Base-by-base conservation (phyloP, 2,888 invertebrate species). In the Acheta domesticus region DNA sequence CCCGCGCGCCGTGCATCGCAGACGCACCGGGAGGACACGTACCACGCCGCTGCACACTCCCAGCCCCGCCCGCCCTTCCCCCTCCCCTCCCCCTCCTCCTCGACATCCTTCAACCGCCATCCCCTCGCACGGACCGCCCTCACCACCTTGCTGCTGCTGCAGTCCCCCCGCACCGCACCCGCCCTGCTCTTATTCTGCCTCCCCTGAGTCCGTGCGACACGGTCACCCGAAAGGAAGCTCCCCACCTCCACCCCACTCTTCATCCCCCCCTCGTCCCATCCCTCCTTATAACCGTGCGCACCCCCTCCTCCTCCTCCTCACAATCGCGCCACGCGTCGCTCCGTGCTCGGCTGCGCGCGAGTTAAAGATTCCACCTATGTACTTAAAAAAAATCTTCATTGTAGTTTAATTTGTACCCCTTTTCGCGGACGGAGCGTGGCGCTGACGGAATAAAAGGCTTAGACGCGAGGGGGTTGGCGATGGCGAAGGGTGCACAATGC, bases 301-400 rank as follows among this genome's bases (percentile, higher is more conserved):
- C 62, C 16, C 62, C 62, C 4, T 12, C 12, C 62, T 11, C 62
- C 62, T 4, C 62, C 16, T 62, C 62, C 62, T 12, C n/a, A 12
- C 16, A 62, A 14, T 19, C 62, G 62, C 62, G 62, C 14, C 62
- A 62, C 62, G n/a, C 16, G 36, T 5, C 36, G 5, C 36, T 36
- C n/a, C 14, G 62, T 62, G 16, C 14, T 62, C n/a, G 16, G 14
- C 62, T 62, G 62, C 62, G n/a, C 62, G 16, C 16, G n/a, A 14
- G 62, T 62, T 62, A 14, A 62, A 62, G 62, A 62, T 62, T 62
- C n/a, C 62, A 62, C 62, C 62, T 62, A 36, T 12, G n/a, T 62
- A 62, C 62, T 62, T 62, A 62, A 62, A 62, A 62, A 62, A 62
- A 62, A 19, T n/a, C n/a, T n/a, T 62, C 62, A 62, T 62, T 62